phyloP scores from a whole-genome alignment of 2,113 vertebrate species.

The Myotis lucifugus region DNA sequence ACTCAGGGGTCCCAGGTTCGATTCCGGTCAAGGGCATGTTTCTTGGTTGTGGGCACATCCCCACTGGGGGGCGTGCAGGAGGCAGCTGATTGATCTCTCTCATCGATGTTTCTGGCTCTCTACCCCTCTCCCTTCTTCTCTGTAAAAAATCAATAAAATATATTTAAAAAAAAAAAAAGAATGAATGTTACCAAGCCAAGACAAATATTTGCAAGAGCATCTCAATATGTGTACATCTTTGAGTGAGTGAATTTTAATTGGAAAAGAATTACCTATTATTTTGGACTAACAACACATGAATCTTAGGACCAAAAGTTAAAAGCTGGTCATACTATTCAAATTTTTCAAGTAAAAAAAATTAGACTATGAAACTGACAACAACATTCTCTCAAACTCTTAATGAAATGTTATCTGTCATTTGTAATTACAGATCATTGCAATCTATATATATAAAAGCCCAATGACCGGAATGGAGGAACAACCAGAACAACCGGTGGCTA shows the following conservation, averaged over 20 bases:
- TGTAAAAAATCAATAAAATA: too few species aligned
- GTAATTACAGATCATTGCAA: neutral
- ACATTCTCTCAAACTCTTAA: neutral
- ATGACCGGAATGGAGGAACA: too few species aligned
- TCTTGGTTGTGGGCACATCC: too few species aligned
- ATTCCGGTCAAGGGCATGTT: too few species aligned
- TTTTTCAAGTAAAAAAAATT: conserved; percentile 31
- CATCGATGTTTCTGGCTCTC: too few species aligned
- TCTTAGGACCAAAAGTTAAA: conserved; percentile 9
- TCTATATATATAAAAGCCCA: too few species aligned
- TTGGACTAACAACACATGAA: neutral
- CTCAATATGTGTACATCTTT: neutral
- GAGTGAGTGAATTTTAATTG: neutral
- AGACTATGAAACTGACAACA: neutral
- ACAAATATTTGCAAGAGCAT: neutral
- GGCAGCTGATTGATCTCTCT: too few species aligned
- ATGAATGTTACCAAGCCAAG: conserved; percentile 8
- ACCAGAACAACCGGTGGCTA: too few species aligned
- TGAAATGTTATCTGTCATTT: neutral
- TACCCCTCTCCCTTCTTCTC: too few species aligned
- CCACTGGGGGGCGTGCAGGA: too few species aligned
- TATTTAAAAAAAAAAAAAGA: too few species aligned
- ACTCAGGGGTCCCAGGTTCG: too few species aligned
- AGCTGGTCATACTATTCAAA: neutral
- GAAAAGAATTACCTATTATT: neutral